Conservation (phyloP, 2,888 invertebrate species). For the Drosophila neutralis region DNA sequence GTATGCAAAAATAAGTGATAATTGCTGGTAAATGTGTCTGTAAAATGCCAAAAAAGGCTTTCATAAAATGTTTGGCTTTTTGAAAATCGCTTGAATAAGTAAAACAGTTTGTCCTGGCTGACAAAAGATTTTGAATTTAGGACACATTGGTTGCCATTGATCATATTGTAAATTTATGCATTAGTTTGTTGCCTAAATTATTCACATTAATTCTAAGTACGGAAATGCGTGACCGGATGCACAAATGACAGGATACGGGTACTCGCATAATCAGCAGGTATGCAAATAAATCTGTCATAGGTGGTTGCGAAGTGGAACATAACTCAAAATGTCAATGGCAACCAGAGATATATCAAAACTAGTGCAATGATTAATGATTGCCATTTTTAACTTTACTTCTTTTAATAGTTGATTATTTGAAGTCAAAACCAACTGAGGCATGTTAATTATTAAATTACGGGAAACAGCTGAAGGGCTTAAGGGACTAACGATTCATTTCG, state of each 20-base stretch:
- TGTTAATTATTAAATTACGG: slow-evolving; percentile 41
- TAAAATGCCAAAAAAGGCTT: background rate
- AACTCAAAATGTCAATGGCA: background rate
- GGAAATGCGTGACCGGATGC: slow-evolving; percentile 51
- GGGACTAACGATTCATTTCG: background rate
- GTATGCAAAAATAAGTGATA: background rate
- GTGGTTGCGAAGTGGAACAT: background rate
- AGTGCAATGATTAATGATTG: background rate
- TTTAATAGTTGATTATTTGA: background rate
- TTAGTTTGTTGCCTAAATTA: slow-evolving; percentile 39
- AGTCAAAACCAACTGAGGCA: background rate
- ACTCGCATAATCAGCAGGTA: background rate
- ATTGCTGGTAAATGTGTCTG: slow-evolving; percentile 3
- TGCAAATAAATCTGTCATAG: background rate
- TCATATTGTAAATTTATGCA: slow-evolving; percentile 30
- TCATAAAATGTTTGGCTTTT: background rate
- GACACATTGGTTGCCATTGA: background rate
- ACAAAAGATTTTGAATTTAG: background rate
- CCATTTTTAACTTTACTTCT: background rate
- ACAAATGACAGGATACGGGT: slow-evolving; percentile 45
- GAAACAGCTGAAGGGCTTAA: slow-evolving; percentile 19
- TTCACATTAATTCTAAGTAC: slow-evolving; percentile 35
- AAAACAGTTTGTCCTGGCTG: background rate
- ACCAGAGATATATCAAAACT: background rate
- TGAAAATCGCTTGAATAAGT: background rate